phyloP scores from a whole-genome alignment of 2,113 vertebrate genomes.

The Leptocoma aspasia region DNA sequence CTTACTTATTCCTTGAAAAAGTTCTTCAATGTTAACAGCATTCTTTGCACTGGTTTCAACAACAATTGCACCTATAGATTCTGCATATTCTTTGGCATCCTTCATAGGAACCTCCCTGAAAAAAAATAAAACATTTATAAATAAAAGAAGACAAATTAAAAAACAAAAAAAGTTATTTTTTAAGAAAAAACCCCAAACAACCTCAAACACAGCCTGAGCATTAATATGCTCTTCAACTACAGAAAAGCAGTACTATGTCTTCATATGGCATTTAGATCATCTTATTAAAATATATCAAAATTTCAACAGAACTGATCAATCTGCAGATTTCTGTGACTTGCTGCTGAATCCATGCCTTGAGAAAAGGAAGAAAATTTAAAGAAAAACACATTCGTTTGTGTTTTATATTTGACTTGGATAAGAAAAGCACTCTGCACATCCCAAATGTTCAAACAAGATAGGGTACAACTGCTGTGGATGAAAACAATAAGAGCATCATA shows the following conservation, averaged over 20 bases:
- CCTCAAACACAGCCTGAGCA: not conserved
- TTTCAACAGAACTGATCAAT: not conserved
- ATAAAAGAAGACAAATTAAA: not conserved
- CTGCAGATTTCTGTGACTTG: not conserved
- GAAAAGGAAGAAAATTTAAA: not conserved
- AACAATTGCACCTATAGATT: conserved; percentile 94
- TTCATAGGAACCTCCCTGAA: conserved; percentile 93
- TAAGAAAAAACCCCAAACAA: not conserved
- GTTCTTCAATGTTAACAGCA: conserved; percentile 94
- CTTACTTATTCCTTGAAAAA: conserved; percentile 99
- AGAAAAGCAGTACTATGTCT: not conserved
- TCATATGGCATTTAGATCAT: not conserved
- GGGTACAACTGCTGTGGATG: not conserved
- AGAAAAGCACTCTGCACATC: not conserved
- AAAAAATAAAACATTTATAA: not conserved
- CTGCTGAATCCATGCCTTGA: not conserved
- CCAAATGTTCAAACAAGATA: not conserved
- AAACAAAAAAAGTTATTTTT: not conserved
- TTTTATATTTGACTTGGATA: not conserved
- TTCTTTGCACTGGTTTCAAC: conserved; percentile 97
- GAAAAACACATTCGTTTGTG: not conserved
- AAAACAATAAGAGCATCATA: fast-evolving
- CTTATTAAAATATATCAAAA: not conserved
- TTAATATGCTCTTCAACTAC: not conserved
- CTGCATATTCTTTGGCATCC: conserved; percentile 95